phyloP scores from a whole-genome alignment of 2,113 vertebrate genomes.

The Phalacrocorax carbo region DNA sequence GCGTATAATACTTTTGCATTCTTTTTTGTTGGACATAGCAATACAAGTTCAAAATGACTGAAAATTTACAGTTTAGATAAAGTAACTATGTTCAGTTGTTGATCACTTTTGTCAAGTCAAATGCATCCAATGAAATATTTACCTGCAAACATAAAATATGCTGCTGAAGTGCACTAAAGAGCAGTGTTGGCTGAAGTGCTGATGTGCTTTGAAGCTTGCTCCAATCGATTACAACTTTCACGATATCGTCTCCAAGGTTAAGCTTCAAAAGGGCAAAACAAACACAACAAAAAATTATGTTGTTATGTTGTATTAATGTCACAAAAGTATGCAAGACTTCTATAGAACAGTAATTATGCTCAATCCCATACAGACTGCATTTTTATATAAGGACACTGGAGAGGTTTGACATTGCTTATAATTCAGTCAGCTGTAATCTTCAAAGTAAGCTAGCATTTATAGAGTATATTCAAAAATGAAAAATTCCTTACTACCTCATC shows the following conservation, averaged over 20 bases:
- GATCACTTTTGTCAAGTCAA: slow-evolving; percentile 9
- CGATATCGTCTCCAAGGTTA: slow-evolving; percentile 81
- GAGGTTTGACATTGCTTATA: neutral
- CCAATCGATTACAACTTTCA: slow-evolving; percentile 84
- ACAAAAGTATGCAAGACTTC: slow-evolving; percentile 30
- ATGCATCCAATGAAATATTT: slow-evolving; percentile 63
- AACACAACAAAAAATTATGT: slow-evolving; percentile 66
- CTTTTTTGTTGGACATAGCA: neutral
- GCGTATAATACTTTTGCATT: neutral
- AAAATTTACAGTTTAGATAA: neutral
- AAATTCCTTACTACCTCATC: neutral
- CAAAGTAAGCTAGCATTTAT: neutral
- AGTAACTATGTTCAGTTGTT: slow-evolving; percentile 39
- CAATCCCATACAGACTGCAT: neutral
- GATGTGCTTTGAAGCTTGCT: slow-evolving; percentile 76
- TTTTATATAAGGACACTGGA: neutral
- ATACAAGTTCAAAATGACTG: neutral
- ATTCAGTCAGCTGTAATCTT: neutral
- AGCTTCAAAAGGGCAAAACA: slow-evolving; percentile 79
- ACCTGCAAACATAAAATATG: slow-evolving; percentile 92
- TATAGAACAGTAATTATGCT: neutral
- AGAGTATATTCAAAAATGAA: neutral
- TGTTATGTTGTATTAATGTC: slow-evolving; percentile 16
- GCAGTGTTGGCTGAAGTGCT: slow-evolving; percentile 72
- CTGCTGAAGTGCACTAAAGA: slow-evolving; percentile 83